These are phyloP conservation scores for Rostratula benghalensis DNA, from an alignment of 2,113 vertebrate genomes.

Conservation along the genomic window DNA sequence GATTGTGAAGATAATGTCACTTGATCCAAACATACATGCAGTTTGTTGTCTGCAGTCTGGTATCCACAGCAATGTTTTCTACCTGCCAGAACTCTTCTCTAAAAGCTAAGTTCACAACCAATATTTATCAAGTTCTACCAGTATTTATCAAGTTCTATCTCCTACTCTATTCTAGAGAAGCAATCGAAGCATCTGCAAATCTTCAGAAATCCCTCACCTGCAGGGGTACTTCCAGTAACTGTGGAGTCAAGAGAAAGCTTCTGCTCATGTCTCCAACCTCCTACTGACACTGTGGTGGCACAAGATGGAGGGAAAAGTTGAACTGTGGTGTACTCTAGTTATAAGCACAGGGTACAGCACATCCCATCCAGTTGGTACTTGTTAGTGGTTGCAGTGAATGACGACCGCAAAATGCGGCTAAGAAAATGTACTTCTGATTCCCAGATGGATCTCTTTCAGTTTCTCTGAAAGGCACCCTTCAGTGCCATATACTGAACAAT, in stretches of 20 bases:
- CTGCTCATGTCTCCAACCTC: neutral
- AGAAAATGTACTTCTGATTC: neutral
- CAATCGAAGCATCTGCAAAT: neutral
- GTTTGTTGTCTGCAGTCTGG: neutral
- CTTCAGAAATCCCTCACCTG: neutral
- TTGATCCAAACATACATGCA: rapidly evolving
- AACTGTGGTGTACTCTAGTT: neutral
- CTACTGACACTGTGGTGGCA: neutral
- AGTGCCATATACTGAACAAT: neutral
- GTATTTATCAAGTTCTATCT: neutral
- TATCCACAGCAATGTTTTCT: neutral
- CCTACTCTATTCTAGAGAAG: neutral
- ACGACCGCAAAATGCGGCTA: neutral
- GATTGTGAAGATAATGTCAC: neutral
- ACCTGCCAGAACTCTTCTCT: neutral
- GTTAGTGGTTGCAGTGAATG: neutral
- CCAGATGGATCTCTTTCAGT: neutral
- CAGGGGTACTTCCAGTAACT: neutral
- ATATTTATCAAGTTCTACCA: neutral
- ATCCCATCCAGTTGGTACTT: neutral
- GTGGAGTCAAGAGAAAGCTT: neutral
- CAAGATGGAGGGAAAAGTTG: neutral
- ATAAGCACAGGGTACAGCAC: neutral
- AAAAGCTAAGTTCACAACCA: neutral
- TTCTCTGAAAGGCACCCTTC: neutral